Evolutionary conservation across 2,888 invertebrate genomes (phyloP).

Genomic region (Tetragonula carbonaria): DNA sequence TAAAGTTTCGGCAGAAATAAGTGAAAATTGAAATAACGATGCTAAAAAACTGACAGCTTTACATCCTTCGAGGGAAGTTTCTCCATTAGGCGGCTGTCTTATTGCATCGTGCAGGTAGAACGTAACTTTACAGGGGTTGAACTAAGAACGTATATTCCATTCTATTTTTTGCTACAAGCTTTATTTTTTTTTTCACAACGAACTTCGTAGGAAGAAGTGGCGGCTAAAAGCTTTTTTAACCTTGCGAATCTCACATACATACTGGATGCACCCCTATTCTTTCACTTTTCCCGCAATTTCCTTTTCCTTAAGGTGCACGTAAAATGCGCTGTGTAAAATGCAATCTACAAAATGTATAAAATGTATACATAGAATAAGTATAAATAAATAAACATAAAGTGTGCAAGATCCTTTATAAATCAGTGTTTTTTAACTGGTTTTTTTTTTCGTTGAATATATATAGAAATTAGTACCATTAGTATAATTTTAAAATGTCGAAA

Average conservation of each 20-base stretch:
- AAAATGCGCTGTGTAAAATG: too few species aligned
- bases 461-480: too few species aligned
- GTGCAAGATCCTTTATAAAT: neutral
- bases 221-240: conserved; percentile 28
- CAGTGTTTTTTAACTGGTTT: neutral
- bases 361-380: too few species aligned
- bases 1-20: neutral
- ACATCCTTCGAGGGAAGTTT: conserved; percentile 39
- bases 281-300: conserved; percentile 48
- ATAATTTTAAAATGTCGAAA: too few species aligned
- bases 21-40: neutral
- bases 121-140: neutral
- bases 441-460: too few species aligned
- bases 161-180: conserved; percentile 19
- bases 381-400: neutral
- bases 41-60: conserved; percentile 17
- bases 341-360: too few species aligned
- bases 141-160: conserved; percentile 13
- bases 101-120: conserved; percentile 20
- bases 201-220: conserved; percentile 35
- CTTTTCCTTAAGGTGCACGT: too few species aligned
- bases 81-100: conserved; percentile 28
- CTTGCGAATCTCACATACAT: conserved; percentile 1
- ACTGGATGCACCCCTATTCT: neutral
- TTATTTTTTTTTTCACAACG: conserved; percentile 12